Evolutionary conservation across 2,113 vertebrate species (phyloP).

Genomic region (Protobothrops flavoviridis): DNA sequence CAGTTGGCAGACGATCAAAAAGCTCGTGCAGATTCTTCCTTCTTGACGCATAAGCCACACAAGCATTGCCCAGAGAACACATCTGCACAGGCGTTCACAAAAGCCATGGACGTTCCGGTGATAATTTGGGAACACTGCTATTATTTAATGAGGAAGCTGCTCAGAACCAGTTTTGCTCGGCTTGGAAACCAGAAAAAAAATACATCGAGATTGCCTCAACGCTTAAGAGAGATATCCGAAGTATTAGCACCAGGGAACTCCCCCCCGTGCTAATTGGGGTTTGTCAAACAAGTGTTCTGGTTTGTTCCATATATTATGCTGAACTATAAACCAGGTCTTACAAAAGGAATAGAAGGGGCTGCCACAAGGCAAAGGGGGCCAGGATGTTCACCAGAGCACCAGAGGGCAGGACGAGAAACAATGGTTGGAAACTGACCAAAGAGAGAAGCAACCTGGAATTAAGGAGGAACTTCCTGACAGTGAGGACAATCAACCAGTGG

Average conservation of each 20-base stretch:
- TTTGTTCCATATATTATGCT: neutral
- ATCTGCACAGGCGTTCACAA: constrained; percentile 22
- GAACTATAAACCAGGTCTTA: neutral
- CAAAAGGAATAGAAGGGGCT: no score
- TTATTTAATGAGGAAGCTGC: constrained; percentile 24
- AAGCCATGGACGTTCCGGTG: constrained; percentile 11
- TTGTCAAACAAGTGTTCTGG: neutral
- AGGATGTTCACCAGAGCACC: no score
- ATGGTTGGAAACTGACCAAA: no score
- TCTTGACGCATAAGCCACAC: neutral
- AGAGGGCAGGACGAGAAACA: no score
- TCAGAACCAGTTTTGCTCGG: neutral
- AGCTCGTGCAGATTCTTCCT: neutral
- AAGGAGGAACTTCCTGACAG: no score
- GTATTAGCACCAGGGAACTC: neutral
- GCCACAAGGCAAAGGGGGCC: no score
- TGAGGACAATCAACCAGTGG: no score
- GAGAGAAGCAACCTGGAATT: no score
- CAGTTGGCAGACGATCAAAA: constrained; percentile 37
- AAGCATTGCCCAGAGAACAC: neutral
- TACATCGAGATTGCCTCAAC: constrained; percentile 12
- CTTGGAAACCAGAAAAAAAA: constrained; percentile 11
- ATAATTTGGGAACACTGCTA: constrained; percentile 6
- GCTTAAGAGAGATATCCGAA: neutral
- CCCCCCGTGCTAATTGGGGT: neutral